Evolutionary conservation across 2,113 vertebrate genomes (phyloP), one percentile per base, ranked within the genome.

Genomic region (Erythrolamprus reginae): DNA sequence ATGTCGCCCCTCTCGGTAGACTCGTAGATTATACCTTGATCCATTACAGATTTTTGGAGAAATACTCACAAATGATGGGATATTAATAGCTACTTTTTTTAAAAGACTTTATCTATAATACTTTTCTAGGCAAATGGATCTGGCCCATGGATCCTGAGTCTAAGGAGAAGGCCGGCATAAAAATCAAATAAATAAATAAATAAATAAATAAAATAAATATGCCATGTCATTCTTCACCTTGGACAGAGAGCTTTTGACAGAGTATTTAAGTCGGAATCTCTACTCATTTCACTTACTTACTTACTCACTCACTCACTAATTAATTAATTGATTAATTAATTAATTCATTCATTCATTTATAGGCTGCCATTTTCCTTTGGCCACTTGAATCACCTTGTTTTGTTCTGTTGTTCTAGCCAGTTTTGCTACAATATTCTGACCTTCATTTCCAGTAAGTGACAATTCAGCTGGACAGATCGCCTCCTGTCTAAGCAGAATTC

Each of bases 41-140:
- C 88, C 17, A 88, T 53, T 95, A 89, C 90, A 96, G 93, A 93
- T 95, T 96, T 95, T 93, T 96, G 93, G 91, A 92, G 87, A 95
- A 92, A 92, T 89, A 91, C 4, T 92, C 94, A 86, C 84, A 89
- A 94, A 95, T 96, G 95, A 96, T 90, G 70, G 88, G 85, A 96
- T 92, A 95, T 91, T 89, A 94, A 85, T 91, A 95, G 51, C 89
- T 38, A 89, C 87, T 95, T 96, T 95, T 94, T 70, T 91, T 5
- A 0, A 13, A 13, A 51, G 91, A 90, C 90, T 96, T 95, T 95
- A 91, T 94, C 89, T 88, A 0, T 93, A 84, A 23, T 3, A 56
- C 23, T 56, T 91, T 95, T 86, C 6, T 90, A 94, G 92, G 17
- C 93, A 50, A 91, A 77, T 93, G 94, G 65, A 61, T 24, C 90